Evolutionary conservation across 2,113 vertebrate genomes (phyloP).

Genomic region (Bothrops jararaca): DNA sequence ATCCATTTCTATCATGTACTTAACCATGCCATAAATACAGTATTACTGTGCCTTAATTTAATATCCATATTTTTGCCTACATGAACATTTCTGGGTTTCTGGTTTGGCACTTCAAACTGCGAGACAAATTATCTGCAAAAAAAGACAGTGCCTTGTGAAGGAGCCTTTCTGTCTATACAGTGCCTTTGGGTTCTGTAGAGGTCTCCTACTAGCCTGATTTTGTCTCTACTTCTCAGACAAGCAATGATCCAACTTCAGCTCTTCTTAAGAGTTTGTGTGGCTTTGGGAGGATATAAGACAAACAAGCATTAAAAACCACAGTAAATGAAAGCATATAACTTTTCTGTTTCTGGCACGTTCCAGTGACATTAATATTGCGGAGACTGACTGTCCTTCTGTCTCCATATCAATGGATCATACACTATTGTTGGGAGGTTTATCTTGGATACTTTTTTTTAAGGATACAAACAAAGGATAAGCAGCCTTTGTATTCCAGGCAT

Average conservation of each 20-base stretch:
- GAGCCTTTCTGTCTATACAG: neutral
- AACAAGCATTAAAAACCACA: neutral
- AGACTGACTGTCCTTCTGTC: neutral
- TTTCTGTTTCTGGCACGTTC: neutral
- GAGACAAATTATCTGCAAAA: neutral
- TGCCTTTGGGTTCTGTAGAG: neutral
- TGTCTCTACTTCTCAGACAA: neutral
- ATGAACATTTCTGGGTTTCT: neutral
- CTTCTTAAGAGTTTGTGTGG: neutral
- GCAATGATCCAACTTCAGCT: neutral
- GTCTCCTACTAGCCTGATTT: neutral
- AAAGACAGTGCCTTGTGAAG: neutral
- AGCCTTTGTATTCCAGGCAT: neutral
- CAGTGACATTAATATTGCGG: neutral
- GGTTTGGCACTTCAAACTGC: neutral
- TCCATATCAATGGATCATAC: neutral
- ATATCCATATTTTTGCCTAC: neutral
- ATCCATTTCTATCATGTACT: neutral
- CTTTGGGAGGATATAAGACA: neutral
- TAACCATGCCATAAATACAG: neutral
- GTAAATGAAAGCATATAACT: neutral
- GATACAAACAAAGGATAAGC: neutral
- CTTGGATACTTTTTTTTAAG: neutral
- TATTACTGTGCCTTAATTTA: neutral
- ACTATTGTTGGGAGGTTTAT: neutral